Evolutionary conservation across 2,888 invertebrate species (phyloP), one percentile per base, ranked within the genome.

Genomic region (Euphydryas editha): DNA sequence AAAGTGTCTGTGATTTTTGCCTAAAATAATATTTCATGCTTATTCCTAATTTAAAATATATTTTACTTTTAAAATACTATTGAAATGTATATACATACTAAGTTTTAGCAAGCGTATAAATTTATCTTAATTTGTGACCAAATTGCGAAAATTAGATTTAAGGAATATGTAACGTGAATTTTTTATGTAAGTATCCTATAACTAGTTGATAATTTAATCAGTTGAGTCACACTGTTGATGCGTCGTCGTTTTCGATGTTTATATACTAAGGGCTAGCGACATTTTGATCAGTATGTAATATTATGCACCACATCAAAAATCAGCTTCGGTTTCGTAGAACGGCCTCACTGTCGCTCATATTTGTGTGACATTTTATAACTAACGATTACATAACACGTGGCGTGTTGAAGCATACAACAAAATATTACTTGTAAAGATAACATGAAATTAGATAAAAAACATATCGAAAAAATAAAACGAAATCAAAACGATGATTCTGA

Each of bases 1-100:
- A 85, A 88, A 87, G 86, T 86, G 90, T 90, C 92, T 92, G 92
- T 92, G 92, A 92, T 92, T 90, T 91, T 91, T 87, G 85, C 89
- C 91, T 71, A 87, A 86, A 83, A 82, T 80, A 87, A 81, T 82
- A 80, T 85, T 87, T 86, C 88, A 84, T 87, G 90, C 91, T 90
- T 91, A 90, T 87, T 88, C 83, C 82, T 90, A 86, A 84, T 86
- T 86, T 86, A 82, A 80, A 76, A 76, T 83, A 83, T 80, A 86
- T 79, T 84, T 85, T 62, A 81, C 84, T 83, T 75, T 76, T 70
- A 72, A 83, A 81, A 80, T 79, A 84, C 80, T 84, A 82, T 80
- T 76, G 74, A 80, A 83, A 74, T 88, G 88, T 90, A 88, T 83
- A 85, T 91, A 90, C 83, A n/a, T 74, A 76, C 64, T 87, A 88